Evolutionary conservation across 1,140 invertebrate genomes (phyloP).

Genomic region (Leptinotarsa defecta): DNA sequence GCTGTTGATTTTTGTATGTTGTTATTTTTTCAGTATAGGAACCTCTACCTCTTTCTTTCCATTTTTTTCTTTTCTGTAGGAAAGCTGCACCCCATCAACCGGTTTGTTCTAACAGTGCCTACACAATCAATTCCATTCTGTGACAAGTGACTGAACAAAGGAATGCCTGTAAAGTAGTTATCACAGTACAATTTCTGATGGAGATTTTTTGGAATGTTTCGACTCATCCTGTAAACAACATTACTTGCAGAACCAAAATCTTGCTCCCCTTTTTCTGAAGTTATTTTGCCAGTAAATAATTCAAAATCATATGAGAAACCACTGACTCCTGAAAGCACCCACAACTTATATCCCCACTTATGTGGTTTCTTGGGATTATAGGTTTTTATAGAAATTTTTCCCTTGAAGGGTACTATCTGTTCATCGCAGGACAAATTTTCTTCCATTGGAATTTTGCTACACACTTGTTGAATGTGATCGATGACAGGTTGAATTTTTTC

Average conservation of each 20-base stretch:
- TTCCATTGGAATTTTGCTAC: background rate
- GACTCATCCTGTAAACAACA: background rate
- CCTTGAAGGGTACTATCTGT: background rate
- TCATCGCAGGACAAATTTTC: background rate
- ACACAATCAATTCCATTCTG: constrained; percentile 6
- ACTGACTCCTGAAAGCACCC: background rate
- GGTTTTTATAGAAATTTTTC: background rate
- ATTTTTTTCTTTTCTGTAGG: background rate
- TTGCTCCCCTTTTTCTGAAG: background rate
- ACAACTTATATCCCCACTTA: background rate
- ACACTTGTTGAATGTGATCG: background rate
- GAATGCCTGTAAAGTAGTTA: constrained; percentile 6
- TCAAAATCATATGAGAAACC: background rate
- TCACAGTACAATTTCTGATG: constrained; percentile 1
- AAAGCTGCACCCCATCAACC: background rate
- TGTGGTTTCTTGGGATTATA: constrained; percentile 5
- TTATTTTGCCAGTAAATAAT: background rate
- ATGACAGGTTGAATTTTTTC: background rate
- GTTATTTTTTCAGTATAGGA: constrained; percentile 2
- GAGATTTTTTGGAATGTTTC: background rate
- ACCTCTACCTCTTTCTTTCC: background rate
- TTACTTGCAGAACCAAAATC: background rate
- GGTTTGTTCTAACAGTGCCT: background rate
- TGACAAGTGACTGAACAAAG: constrained; percentile 2
- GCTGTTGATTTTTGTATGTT: background rate